Conservation (phyloP, 1,140 invertebrate species). For the Globodera rostochiensis region DNA sequence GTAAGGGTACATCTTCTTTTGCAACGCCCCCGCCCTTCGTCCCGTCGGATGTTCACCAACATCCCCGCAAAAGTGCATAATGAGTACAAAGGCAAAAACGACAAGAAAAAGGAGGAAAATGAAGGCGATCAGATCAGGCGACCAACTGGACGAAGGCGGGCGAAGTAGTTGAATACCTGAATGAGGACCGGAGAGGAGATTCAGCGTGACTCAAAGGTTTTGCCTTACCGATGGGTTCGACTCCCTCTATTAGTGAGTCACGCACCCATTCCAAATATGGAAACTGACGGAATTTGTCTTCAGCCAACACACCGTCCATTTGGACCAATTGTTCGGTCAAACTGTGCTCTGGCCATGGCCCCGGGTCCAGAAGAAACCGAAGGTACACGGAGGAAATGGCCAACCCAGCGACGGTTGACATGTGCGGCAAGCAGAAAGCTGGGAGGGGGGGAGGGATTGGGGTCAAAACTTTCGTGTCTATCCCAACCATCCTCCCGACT, state of each 20-base stretch:
- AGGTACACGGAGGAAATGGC: constrained; percentile 16
- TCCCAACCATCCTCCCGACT: not conserved
- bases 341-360: constrained; percentile 40
- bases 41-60: not conserved
- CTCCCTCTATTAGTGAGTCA: constrained; percentile 36
- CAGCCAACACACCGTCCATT: constrained; percentile 42
- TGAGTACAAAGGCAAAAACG: constrained; percentile 27
- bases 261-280: constrained; percentile 50
- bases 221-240: constrained; percentile 21
- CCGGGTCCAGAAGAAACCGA: constrained; percentile 43
- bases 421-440: constrained; percentile 32
- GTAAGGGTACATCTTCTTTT: constrained; percentile 30
- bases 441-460: not conserved
- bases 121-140: constrained; percentile 48
- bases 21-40: not conserved
- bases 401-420: constrained; percentile 18
- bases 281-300: constrained; percentile 38
- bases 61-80: constrained; percentile 40
- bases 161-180: constrained; percentile 23
- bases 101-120: constrained; percentile 41
- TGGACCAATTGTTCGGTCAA: constrained; percentile 50
- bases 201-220: not conserved
- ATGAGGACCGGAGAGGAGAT: not conserved
- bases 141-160: constrained; percentile 50
- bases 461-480: not conserved